Percentiles rank a stretch among this genome's conserved stretches.
Conservation (phyloP, 2,797 vertebrate species). For the Erpetoichthys calabaricus region DNA sequence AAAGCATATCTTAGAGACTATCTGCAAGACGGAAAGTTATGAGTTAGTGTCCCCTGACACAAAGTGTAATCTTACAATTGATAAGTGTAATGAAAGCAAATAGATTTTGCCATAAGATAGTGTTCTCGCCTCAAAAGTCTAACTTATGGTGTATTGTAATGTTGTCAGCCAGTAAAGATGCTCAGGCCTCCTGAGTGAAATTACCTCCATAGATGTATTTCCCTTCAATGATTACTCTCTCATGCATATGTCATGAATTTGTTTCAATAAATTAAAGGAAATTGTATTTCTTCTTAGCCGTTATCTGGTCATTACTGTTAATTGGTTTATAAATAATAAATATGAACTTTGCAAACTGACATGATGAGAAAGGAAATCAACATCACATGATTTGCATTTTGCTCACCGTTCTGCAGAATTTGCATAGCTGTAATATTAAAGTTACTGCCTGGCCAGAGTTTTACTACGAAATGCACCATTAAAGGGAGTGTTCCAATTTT, state of each 20-base stretch:
- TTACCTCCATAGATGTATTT: background rate
- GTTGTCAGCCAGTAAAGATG: background rate
- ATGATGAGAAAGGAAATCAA: background rate
- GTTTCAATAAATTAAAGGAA: background rate
- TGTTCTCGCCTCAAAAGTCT: background rate
- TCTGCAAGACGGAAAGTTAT: background rate
- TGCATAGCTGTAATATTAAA: no score
- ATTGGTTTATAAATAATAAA: background rate
- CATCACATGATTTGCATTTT: no score
- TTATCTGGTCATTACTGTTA: background rate
- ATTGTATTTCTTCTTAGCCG: background rate
- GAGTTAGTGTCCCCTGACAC: background rate
- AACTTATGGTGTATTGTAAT: background rate
- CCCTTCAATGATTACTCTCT: background rate
- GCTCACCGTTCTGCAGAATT: no score
- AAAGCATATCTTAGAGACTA: background rate
- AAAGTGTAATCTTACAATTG: slow-evolving; percentile 1
- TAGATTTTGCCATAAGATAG: background rate
- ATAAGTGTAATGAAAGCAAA: slow-evolving; percentile 1
- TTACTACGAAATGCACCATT: no score
- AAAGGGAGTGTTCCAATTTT: no score
- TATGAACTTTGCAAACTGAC: background rate
- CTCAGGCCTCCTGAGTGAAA: background rate
- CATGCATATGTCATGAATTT: background rate
- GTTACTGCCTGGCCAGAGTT: no score